Evolutionary conservation across 2,113 vertebrate species (phyloP).

Genomic region (Epinephelus lanceolatus): DNA sequence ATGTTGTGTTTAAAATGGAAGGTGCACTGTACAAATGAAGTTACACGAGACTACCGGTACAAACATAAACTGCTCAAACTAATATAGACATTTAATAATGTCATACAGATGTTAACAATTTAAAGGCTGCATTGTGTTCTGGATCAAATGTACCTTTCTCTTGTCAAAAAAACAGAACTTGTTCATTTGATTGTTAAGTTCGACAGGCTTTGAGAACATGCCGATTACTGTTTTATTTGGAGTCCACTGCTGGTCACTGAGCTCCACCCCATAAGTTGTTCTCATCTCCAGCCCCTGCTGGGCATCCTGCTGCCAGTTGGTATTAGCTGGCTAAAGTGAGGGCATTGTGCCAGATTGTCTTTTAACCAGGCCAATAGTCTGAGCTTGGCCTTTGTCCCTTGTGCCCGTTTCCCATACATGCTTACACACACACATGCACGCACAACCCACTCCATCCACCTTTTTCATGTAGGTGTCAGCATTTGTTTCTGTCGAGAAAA

Average conservation of each 20-base stretch:
- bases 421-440: background rate
- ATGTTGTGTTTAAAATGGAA: no score
- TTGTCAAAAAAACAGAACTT: no score
- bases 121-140: no score
- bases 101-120: no score
- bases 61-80: no score
- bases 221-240: background rate
- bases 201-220: background rate
- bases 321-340: slow-evolving; percentile 14
- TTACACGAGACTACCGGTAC: no score
- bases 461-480: slow-evolving; percentile 22
- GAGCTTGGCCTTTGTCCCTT: slow-evolving; percentile 21
- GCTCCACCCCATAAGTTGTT: background rate
- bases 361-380: slow-evolving; percentile 53
- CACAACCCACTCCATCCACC: background rate
- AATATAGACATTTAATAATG: no score
- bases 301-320: slow-evolving; percentile 20
- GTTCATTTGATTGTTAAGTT: no score
- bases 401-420: background rate
- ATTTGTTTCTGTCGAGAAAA: slow-evolving; percentile 19
- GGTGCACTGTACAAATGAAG: no score
- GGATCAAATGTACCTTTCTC: no score
- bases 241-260: background rate
- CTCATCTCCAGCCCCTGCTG: background rate
- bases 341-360: slow-evolving; percentile 38